These are phyloP conservation scores for Amiota minor DNA, from an alignment of 2,888 invertebrate genomes.

Conservation along the genomic window DNA sequence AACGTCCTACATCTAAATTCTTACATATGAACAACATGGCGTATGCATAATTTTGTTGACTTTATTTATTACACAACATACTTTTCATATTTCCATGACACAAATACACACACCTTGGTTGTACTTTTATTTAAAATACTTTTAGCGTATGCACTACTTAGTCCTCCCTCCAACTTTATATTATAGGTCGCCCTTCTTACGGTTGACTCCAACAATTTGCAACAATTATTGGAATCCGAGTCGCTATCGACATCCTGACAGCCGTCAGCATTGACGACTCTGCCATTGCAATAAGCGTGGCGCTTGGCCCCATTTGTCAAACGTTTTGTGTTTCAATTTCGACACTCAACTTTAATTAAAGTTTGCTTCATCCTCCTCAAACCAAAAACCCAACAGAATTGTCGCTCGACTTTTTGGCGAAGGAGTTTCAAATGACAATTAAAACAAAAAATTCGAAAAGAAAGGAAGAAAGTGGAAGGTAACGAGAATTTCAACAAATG, in stretches of 20 bases:
- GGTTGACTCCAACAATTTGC: neutral
- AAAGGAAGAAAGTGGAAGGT: neutral
- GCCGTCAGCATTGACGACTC: neutral
- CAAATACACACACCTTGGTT: neutral
- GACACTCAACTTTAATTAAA: slow-evolving; percentile 59
- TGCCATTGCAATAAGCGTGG: neutral
- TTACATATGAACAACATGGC: neutral
- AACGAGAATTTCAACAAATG: too few relatives aligned
- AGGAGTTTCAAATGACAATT: slow-evolving; percentile 65
- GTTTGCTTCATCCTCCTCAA: slow-evolving; percentile 38
- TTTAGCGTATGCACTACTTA: neutral
- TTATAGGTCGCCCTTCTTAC: neutral
- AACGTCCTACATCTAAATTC: neutral
- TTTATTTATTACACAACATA: neutral
- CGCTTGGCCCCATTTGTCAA: slow-evolving; percentile 35
- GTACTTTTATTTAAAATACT: neutral
- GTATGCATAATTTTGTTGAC: slow-evolving; percentile 15
- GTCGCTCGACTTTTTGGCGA: neutral
- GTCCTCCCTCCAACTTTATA: neutral
- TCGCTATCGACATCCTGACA: neutral
- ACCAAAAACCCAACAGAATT: slow-evolving; percentile 20
- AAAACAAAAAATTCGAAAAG: slow-evolving; percentile 54
- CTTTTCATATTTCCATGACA: neutral
- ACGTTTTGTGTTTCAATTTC: slow-evolving; percentile 45
- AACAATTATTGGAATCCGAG: neutral